Evolutionary conservation across 1,140 invertebrate genomes (phyloP).

Genomic region (Tetramorium alpestre): DNA sequence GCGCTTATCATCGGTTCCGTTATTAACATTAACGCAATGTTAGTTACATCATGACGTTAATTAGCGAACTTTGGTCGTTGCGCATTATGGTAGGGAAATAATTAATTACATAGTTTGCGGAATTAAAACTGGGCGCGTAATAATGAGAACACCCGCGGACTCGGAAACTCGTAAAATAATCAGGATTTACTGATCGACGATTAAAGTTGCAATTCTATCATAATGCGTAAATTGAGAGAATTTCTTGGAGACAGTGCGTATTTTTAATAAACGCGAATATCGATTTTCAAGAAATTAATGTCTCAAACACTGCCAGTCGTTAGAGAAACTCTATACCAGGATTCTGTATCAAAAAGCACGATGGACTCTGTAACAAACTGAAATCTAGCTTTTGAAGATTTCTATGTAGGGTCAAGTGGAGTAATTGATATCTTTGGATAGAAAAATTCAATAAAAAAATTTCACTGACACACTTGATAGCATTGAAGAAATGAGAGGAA

Average conservation of each 20-base stretch:
- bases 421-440: background rate
- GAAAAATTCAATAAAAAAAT: slow-evolving; percentile 13
- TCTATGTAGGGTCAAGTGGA: background rate
- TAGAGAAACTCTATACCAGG: slow-evolving; percentile 6
- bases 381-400: background rate
- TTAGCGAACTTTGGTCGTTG: slow-evolving; percentile 34
- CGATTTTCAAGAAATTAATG: background rate
- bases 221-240: background rate
- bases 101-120: slow-evolving; percentile 11
- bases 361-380: background rate
- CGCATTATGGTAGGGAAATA: slow-evolving; percentile 16
- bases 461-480: background rate
- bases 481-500: background rate
- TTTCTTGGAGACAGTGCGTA: background rate
- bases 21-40: slow-evolving; percentile 27
- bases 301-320: background rate
- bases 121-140: slow-evolving; percentile 15
- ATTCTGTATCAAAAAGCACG: slow-evolving; percentile 2
- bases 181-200: background rate
- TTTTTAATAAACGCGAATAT: slow-evolving; percentile 4
- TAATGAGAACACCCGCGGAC: background rate
- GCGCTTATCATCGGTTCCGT: background rate
- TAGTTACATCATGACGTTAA: slow-evolving; percentile 44
- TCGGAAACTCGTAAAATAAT: background rate
- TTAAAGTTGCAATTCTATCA: background rate